Percentiles rank a stretch among this genome's conserved stretches.
These are phyloP conservation scores for Catocala sponsa DNA, from an alignment of 2,888 invertebrate genomes.

Conservation along the genomic window DNA sequence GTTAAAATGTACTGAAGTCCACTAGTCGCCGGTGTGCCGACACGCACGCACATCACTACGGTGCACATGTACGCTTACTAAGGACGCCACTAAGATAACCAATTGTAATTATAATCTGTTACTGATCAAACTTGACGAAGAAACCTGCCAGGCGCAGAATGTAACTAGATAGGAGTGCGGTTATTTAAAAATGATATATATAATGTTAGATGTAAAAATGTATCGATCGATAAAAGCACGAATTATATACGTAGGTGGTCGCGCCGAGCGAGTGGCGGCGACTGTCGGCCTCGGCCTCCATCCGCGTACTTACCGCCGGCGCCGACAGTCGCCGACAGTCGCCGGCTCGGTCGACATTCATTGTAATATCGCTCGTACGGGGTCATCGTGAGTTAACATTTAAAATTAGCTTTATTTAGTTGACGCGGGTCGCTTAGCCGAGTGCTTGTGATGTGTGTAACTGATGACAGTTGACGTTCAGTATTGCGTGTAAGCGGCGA, in stretches of 20 bases:
- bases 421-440: conserved; percentile 43
- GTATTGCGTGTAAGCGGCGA: conserved; percentile 51
- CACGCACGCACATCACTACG: conserved; percentile 17
- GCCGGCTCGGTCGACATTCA: conserved; percentile 28
- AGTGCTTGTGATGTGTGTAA: conserved; percentile 73
- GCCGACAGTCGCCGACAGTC: conserved; percentile 18
- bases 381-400: conserved; percentile 53
- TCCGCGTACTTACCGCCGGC: conserved; percentile 32
- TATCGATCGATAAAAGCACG: conserved; percentile 50
- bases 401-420: conserved; percentile 5
- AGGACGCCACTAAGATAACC: conserved; percentile 38
- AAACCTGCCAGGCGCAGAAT: conserved; percentile 59
- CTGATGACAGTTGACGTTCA: conserved; percentile 56
- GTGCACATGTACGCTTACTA: conserved; percentile 47
- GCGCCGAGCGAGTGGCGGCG: conserved; percentile 1
- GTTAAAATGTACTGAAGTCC: not conserved
- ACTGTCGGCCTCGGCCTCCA: conserved; percentile 23
- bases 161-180: conserved; percentile 51
- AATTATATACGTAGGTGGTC: conserved; percentile 46
- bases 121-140: conserved; percentile 55
- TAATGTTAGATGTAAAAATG: conserved; percentile 55
- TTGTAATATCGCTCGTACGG: conserved; percentile 58
- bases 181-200: conserved; percentile 50
- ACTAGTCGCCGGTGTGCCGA: conserved; percentile 16
- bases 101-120: conserved; percentile 41